phyloP scores from a whole-genome alignment of 2,888 invertebrate genomes.

The Amblyjoppa proteus region DNA sequence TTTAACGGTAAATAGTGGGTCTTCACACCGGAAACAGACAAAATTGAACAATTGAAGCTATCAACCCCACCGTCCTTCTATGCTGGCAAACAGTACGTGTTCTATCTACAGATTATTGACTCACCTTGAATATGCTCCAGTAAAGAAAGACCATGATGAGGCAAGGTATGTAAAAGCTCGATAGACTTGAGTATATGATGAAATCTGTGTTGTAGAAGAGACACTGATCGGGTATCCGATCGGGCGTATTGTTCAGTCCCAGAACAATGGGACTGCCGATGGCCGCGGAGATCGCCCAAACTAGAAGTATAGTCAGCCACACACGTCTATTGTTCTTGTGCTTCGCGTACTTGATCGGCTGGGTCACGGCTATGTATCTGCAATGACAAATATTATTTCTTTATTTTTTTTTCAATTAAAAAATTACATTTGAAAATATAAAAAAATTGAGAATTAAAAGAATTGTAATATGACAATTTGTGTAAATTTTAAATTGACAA shows the following conservation, averaged over 20 bases:
- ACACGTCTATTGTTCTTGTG: slow-evolving; percentile 98
- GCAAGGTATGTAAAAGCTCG: slow-evolving; percentile 99
- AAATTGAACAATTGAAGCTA: too few species aligned
- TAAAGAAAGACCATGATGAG: slow-evolving; percentile 99
- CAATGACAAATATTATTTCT: slow-evolving; percentile 78
- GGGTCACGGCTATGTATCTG: slow-evolving; percentile 99
- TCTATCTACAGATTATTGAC: slow-evolving; percentile 73
- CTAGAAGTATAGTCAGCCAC: slow-evolving; percentile 96
- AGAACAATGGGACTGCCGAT: slow-evolving; percentile 98
- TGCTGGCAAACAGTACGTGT: neutral
- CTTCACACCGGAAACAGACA: too few species aligned
- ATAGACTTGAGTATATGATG: slow-evolving; percentile 98
- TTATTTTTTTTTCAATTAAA: neutral
- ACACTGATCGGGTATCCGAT: slow-evolving; percentile 94
- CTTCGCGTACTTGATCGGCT: slow-evolving; percentile 99
- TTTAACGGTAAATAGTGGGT: too few species aligned
- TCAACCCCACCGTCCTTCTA: neutral
- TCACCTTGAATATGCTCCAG: slow-evolving; percentile 98
- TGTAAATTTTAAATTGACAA: too few species aligned
- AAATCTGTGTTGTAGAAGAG: slow-evolving; percentile 99
- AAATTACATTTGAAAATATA: neutral
- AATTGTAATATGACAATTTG: too few species aligned
- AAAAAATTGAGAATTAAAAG: neutral
- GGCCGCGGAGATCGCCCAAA: slow-evolving; percentile 97
- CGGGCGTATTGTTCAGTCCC: slow-evolving; percentile 97